Evolutionary conservation across 2,113 vertebrate species (phyloP), one percentile per base, ranked within the genome.

Genomic region (Neomonachus schauinslandi): DNA sequence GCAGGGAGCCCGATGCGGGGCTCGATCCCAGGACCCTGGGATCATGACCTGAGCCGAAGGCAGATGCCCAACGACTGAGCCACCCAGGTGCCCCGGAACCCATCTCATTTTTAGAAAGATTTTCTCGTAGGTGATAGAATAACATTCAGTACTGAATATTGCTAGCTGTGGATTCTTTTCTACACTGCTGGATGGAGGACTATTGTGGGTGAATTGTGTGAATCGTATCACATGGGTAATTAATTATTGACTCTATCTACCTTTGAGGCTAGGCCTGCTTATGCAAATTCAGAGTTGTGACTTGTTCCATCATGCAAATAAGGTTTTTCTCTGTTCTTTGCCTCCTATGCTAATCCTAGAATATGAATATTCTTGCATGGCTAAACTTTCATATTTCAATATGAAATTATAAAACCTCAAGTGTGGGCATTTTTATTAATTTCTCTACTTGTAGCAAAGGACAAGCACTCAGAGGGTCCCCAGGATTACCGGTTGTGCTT

Each of bases 381-480:
- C 5, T 77, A 93, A 96, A 80, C 13, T 39, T 96, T 84, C 19
- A n/a, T 86, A 95, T 91, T 94, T 80, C 36, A 74, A 77, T 67
- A 79, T 83, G 67, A 91, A 84, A 74, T 91, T 49, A 89, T 57
- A 76, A 84, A 84, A 77, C 11, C n/a, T 33, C 18, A 72, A 77
- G 15, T 49, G 24, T 82, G 15, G 26, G 2, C 36, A 67, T 63
- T 94, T 92, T 95, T 90, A 84, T 61, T 84, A 82, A 95, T 97
- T 95, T 97, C 24, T 97, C n/a, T 92, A 57, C 49, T 97, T 86
- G 16, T 13, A 83, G n/a, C 81, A 77, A 83, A 94, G 39, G 39
- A 22, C 63, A 84, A 80, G 31, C 51, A 42, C n/a, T 31, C n/a
- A 74, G 49, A 57, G 51, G 42, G 4, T 85, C 36, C 36, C 18